Evolutionary conservation across 2,797 vertebrate species (phyloP), one percentile per base, ranked within the genome.

Genomic region (Melanotaenia trifasciata): DNA sequence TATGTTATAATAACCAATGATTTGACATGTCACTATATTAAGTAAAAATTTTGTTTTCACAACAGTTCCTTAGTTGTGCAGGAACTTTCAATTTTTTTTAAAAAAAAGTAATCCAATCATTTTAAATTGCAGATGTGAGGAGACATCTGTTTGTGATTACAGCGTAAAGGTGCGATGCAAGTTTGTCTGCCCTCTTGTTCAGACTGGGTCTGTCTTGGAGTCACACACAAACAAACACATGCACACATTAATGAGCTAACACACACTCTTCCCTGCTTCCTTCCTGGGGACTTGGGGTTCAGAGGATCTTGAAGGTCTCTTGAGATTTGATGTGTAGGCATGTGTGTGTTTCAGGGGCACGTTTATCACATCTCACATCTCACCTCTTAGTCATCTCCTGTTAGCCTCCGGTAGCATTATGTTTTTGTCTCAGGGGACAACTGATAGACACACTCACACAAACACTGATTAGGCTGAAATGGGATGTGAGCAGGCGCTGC

Each of bases 341-440:
- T 51, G 71, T 67, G 72, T 51, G 9, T 50, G 62, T 66, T 67
- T 81, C 26, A 70, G 62, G 53, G 73, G 8, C 60, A 59, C 71
- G 58, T 83, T 90, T 89, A 90, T 92, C 92, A 77, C 81, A 78
- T 36, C 64, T 91, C 77, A 70, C 85, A 92, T 92, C 89, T 92
- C 85, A 81, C 89, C 87, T 80, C 73, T 82, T 83, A 64, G 79
- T 90, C 80, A 80, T 89, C 90, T 91, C 90, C 89, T 88, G 89
- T 88, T 87, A 66, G 78, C 78, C 87, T 91, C 89, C 90, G 84
- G 90, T 90, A 90, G 91, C 89, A 62, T 87, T 86, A 84, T 58
- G 67, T 66, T 65, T 47, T 57, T 6, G 70, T 90, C 91, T 79
- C 84, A 16, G 60, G 90, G 84, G 91, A 90, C 67, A 84, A 81